Evolutionary conservation across 2,113 vertebrate species (phyloP).

Genomic region (Accipiter virgatus): DNA sequence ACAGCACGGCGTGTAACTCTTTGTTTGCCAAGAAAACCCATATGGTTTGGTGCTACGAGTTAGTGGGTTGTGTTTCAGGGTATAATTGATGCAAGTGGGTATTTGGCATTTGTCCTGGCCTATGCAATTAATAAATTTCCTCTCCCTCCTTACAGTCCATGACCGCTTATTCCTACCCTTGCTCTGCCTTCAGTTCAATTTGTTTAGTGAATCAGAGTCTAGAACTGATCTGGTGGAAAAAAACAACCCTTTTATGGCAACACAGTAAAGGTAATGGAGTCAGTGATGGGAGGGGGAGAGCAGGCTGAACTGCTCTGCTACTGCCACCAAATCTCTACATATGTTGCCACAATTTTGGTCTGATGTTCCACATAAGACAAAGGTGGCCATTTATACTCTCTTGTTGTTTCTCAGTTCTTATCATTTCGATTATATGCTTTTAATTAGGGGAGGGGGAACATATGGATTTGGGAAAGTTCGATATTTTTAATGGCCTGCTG

Average conservation of each 20-base stretch:
- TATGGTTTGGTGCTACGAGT: background rate
- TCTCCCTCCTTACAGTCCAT: background rate
- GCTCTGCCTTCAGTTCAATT: background rate
- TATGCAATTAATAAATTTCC: background rate
- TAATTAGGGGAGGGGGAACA: background rate
- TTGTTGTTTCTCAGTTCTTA: background rate
- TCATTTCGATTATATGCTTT: background rate
- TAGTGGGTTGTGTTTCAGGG: background rate
- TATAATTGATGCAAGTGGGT: background rate
- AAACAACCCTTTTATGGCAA: background rate
- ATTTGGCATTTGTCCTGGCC: background rate
- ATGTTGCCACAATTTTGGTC: background rate
- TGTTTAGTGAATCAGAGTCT: background rate
- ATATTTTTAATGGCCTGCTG: background rate
- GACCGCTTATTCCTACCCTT: background rate
- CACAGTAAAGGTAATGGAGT: background rate
- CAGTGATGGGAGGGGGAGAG: background rate
- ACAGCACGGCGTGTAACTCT: rapidly evolving
- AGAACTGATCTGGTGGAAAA: background rate
- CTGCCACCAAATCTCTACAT: background rate
- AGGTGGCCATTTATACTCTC: background rate
- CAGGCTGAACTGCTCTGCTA: background rate
- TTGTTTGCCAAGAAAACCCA: background rate
- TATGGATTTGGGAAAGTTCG: background rate
- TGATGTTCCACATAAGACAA: background rate